A percentile compares a stretch with the other conserved stretches of the same genome.
phyloP scores from a whole-genome alignment of 2,888 invertebrate genomes.

The Nomada lathburiana region DNA sequence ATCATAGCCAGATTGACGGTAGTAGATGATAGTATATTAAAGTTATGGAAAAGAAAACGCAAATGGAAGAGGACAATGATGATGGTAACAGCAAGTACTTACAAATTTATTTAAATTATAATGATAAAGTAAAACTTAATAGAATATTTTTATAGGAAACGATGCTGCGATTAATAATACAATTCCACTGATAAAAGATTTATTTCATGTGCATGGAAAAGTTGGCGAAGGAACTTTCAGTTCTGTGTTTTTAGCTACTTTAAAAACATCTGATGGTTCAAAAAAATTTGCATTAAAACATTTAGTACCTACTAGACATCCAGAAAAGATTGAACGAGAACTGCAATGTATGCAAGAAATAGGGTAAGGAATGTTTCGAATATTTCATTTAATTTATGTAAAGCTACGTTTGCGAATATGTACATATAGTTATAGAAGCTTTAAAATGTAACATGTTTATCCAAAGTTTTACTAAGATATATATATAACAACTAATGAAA shows the following conservation, averaged over 20 bases:
- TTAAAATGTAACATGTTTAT: no score
- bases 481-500: background rate
- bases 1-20: background rate
- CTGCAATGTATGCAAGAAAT: conserved; percentile 91
- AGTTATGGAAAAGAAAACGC: conserved; percentile 43
- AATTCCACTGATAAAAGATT: conserved; percentile 87
- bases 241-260: conserved; percentile 92
- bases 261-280: conserved; percentile 85
- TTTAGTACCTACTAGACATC: conserved; percentile 94
- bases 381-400: background rate
- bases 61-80: conserved; percentile 29
- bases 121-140: conserved; percentile 29
- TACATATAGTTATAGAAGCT: no score
- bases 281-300: conserved; percentile 93
- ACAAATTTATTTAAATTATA: background rate
- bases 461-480: background rate
- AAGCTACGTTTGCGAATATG: background rate
- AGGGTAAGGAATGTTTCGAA: conserved; percentile 86
- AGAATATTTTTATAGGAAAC: conserved; percentile 50
- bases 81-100: conserved; percentile 32
- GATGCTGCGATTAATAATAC: conserved; percentile 85
- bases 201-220: conserved; percentile 89
- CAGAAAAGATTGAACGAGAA: conserved; percentile 92
- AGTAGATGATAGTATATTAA: conserved; percentile 8
- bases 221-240: conserved; percentile 95